Conservation (phyloP, 2,888 invertebrate genomes). For the Metacarcinus magister region DNA sequence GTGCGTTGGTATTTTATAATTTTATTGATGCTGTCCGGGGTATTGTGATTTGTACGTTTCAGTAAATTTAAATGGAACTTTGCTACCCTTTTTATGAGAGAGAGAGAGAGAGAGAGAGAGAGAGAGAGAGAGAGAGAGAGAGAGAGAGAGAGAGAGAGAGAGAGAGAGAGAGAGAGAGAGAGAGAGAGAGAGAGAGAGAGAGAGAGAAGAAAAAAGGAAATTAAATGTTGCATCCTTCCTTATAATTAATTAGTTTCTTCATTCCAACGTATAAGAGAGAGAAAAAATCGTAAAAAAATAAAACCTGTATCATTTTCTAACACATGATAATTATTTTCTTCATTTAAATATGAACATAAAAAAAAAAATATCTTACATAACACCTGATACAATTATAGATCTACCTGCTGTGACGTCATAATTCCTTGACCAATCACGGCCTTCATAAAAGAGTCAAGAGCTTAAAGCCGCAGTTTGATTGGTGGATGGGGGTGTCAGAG, state of each 20-base stretch:
- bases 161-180: constrained; percentile 50
- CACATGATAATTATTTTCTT: not conserved
- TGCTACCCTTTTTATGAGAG: not conserved
- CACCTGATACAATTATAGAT: not conserved
- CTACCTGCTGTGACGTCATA: not conserved
- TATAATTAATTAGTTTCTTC: too few relatives aligned
- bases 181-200: not conserved
- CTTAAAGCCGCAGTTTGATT: not conserved
- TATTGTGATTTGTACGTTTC: too few relatives aligned
- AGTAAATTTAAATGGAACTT: not conserved
- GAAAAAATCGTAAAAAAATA: not conserved
- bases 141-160: constrained; percentile 63
- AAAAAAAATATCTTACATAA: not conserved
- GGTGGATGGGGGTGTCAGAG: not conserved
- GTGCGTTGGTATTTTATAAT: too few relatives aligned
- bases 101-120: constrained; percentile 32
- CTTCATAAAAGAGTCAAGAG: not conserved
- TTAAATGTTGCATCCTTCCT: too few relatives aligned
- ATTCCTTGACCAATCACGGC: not conserved
- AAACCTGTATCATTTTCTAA: not conserved
- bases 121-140: constrained; percentile 63
- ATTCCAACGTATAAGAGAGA: too few relatives aligned
- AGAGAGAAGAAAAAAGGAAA: not conserved
- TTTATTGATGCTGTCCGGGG: too few relatives aligned
- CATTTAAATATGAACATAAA: not conserved